These are phyloP conservation scores for Euclidia mi DNA, from an alignment of 2,888 invertebrate species.

Conservation along the genomic window DNA sequence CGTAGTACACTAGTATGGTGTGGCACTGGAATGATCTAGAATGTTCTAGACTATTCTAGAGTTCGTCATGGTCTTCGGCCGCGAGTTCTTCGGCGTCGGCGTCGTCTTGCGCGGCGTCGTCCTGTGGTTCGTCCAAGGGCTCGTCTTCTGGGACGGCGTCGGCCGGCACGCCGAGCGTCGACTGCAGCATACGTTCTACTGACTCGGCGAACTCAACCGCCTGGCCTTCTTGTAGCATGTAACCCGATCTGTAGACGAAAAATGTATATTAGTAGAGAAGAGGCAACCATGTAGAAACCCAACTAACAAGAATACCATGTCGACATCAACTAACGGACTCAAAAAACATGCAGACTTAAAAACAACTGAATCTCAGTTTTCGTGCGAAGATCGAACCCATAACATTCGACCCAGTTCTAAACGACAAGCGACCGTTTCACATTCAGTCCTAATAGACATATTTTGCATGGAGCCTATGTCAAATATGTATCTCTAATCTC, in stretches of 20 bases:
- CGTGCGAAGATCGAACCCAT: too few relatives aligned
- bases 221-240: conserved; percentile 92
- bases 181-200: conserved; percentile 97
- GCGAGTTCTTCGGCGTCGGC: conserved; percentile 45
- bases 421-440: too few relatives aligned
- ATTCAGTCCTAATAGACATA: too few relatives aligned
- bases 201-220: conserved; percentile 95
- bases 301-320: too few relatives aligned
- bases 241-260: conserved; percentile 95
- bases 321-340: too few relatives aligned
- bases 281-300: too few relatives aligned
- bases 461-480: too few relatives aligned
- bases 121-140: conserved; percentile 30
- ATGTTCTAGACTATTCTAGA: conserved; percentile 58
- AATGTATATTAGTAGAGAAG: too few relatives aligned
- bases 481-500: too few relatives aligned
- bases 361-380: too few relatives aligned
- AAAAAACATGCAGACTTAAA: too few relatives aligned
- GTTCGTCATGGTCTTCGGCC: conserved; percentile 72
- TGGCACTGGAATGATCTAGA: conserved; percentile 7
- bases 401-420: too few relatives aligned
- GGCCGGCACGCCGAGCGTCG: conserved; percentile 93
- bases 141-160: conserved; percentile 75
- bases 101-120: conserved; percentile 45
- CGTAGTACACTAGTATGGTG: background rate